These are phyloP conservation scores for Archips crataeganus DNA, from an alignment of 2,888 invertebrate species.

Conservation along the genomic window DNA sequence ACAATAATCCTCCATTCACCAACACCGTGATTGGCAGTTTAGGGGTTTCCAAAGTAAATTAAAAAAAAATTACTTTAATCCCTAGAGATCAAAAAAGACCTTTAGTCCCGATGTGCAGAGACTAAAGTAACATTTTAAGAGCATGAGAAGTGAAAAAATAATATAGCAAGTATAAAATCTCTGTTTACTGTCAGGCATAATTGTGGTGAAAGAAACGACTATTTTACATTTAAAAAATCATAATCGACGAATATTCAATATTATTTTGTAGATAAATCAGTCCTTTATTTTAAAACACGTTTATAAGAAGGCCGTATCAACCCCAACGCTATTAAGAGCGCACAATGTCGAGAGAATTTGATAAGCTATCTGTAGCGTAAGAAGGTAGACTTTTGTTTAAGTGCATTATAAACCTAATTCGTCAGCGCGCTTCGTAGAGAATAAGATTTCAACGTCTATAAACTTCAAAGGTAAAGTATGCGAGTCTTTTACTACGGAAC, in stretches of 20 bases:
- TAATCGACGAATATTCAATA: background rate
- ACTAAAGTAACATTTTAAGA: too few relatives aligned
- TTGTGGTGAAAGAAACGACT: too few relatives aligned
- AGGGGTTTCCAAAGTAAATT: too few relatives aligned
- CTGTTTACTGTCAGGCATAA: too few relatives aligned
- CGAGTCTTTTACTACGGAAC: slow-evolving; percentile 35
- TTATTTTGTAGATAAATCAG: slow-evolving; percentile 8
- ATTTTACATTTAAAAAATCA: too few relatives aligned
- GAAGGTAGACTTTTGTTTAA: slow-evolving; percentile 24
- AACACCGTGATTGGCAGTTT: too few relatives aligned
- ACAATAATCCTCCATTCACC: too few relatives aligned
- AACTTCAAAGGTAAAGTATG: slow-evolving; percentile 34
- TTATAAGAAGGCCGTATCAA: slow-evolving; percentile 6
- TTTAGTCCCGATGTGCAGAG: too few relatives aligned
- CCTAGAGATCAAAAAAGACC: too few relatives aligned
- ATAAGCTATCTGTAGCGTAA: slow-evolving; percentile 12
- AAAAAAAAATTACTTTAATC: too few relatives aligned
- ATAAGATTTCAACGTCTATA: slow-evolving; percentile 35
- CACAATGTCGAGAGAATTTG: slow-evolving; percentile 5
- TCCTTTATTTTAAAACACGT: slow-evolving; percentile 10
- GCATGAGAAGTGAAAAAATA: too few relatives aligned
- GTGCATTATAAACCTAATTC: slow-evolving; percentile 5
- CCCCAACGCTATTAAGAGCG: slow-evolving; percentile 3
- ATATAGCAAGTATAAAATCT: too few relatives aligned
- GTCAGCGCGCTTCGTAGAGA: slow-evolving; percentile 12